phyloP scores from a whole-genome alignment of 2,113 vertebrate species.

The Bombycilla garrulus region DNA sequence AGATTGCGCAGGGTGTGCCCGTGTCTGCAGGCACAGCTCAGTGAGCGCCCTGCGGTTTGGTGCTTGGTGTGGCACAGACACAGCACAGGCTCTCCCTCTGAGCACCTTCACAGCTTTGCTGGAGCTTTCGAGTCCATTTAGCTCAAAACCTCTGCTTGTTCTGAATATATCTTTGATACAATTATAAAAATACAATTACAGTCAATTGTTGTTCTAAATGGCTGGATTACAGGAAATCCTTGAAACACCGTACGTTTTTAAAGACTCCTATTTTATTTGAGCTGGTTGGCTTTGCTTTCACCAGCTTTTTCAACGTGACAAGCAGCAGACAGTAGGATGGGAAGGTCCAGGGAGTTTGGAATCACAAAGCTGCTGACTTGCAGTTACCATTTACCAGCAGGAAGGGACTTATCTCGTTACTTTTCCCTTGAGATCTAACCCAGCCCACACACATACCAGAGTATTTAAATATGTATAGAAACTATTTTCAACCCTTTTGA shows the following conservation, averaged over 20 bases:
- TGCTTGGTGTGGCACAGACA: neutral
- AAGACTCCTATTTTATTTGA: neutral
- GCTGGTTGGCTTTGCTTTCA: neutral
- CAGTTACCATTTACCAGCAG: neutral
- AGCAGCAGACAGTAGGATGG: neutral
- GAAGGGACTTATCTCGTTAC: neutral
- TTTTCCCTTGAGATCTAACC: neutral
- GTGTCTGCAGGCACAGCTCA: neutral
- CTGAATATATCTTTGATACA: neutral
- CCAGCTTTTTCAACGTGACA: neutral
- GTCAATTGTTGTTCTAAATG: neutral
- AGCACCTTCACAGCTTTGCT: neutral
- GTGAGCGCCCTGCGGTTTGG: rapidly evolving
- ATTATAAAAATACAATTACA: neutral
- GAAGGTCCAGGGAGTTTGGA: neutral
- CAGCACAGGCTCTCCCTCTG: neutral
- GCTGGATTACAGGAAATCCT: neutral
- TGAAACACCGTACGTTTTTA: neutral
- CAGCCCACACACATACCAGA: neutral
- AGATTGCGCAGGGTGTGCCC: rapidly evolving
- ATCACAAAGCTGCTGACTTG: constrained; percentile 5
- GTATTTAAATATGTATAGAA: constrained; percentile 6
- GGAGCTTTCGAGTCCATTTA: neutral
- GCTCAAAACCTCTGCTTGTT: neutral
- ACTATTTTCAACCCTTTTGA: neutral